These are phyloP conservation scores for Podabrus alpinus DNA, from an alignment of 2,888 invertebrate genomes.

Conservation along the genomic window DNA sequence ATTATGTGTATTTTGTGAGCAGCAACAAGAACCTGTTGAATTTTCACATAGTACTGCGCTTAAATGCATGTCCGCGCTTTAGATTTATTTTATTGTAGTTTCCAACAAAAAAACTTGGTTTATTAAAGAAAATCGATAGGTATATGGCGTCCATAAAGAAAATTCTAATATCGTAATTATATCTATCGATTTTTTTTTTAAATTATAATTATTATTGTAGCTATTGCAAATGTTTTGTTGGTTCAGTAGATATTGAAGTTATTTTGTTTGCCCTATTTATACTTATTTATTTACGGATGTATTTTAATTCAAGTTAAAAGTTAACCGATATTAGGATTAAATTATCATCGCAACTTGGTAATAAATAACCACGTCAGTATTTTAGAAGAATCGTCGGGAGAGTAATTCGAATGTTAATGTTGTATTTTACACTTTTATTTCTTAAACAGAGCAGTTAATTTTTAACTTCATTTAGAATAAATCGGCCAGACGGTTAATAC, in stretches of 20 bases:
- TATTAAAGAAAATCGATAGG: neutral
- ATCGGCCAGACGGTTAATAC: neutral
- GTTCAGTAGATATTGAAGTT: neutral
- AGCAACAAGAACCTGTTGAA: conserved; percentile 5
- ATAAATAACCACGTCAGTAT: too few relatives aligned
- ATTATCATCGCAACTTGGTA: too few relatives aligned
- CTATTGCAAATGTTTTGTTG: neutral
- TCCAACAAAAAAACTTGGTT: neutral
- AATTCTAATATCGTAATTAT: neutral
- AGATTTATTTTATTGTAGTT: neutral
- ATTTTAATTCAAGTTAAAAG: neutral
- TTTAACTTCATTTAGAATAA: neutral
- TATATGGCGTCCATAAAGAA: neutral
- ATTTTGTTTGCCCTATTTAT: neutral
- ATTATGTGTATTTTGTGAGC: neutral
- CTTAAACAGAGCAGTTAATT: neutral
- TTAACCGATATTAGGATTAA: neutral
- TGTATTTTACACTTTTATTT: too few relatives aligned
- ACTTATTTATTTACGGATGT: neutral
- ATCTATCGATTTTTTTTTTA: neutral
- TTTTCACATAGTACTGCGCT: neutral
- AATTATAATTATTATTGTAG: neutral
- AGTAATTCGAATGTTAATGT: too few relatives aligned
- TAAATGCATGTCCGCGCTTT: neutral
- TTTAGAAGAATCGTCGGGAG: too few relatives aligned